Conservation (phyloP, 2,113 vertebrate genomes). For the Acrocephalus arundinaceus region DNA sequence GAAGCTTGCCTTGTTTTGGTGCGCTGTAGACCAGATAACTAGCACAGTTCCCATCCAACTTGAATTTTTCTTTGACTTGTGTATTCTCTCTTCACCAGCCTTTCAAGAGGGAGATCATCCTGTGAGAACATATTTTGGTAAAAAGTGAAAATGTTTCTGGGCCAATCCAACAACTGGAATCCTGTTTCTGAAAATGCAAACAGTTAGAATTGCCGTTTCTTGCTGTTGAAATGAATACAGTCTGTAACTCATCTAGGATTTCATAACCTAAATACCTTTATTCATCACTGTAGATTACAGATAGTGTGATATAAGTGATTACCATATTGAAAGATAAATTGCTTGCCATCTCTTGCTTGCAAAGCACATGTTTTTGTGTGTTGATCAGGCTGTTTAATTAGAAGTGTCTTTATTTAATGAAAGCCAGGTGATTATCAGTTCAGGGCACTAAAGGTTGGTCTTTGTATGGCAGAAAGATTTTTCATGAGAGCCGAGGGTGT, state of each 20-base stretch:
- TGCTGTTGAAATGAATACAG: background rate
- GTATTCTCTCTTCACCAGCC: background rate
- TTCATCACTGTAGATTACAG: background rate
- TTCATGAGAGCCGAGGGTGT: constrained; percentile 25
- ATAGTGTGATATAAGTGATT: background rate
- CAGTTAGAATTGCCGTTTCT: background rate
- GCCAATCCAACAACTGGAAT: background rate
- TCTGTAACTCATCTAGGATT: background rate
- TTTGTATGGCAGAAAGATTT: constrained; percentile 43
- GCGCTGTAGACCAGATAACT: background rate
- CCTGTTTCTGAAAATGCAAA: background rate
- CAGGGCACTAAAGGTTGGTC: background rate
- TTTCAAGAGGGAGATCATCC: background rate
- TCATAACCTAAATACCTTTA: background rate
- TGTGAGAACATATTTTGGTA: background rate
- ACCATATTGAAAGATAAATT: constrained; percentile 18
- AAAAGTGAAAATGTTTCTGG: background rate
- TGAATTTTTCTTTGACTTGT: background rate
- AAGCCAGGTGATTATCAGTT: constrained; percentile 36
- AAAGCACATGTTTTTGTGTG: background rate
- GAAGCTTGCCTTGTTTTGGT: background rate
- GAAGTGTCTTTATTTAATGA: constrained; percentile 39
- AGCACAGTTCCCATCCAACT: background rate
- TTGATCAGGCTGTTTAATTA: constrained; percentile 43
- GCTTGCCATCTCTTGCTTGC: background rate